These are phyloP conservation scores for Marasmarcha lunaedactyla DNA, from an alignment of 2,888 invertebrate genomes.

Conservation along the genomic window DNA sequence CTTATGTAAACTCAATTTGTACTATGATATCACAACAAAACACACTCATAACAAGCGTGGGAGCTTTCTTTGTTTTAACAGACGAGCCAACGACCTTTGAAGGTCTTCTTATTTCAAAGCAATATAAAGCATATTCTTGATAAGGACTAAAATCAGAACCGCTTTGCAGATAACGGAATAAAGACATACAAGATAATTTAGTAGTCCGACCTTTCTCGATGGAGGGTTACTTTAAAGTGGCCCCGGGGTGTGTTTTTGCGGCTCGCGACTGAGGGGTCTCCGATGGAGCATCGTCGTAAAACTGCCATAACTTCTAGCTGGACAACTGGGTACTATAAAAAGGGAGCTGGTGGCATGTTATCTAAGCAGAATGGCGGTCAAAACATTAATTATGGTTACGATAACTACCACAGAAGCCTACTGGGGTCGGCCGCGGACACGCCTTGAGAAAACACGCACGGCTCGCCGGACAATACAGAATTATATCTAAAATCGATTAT, in stretches of 20 bases:
- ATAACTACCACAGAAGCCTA: conserved; percentile 3
- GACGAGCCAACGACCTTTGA: no score
- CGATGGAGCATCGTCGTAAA: neutral
- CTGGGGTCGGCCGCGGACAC: conserved; percentile 18
- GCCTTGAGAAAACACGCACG: conserved; percentile 23
- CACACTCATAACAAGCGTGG: no score
- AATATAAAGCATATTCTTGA: no score
- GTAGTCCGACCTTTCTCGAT: no score
- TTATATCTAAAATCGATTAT: neutral
- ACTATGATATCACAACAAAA: no score
- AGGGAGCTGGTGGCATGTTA: neutral
- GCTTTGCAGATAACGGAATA: no score
- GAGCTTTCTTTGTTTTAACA: no score
- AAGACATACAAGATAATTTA: no score
- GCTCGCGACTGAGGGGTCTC: no score
- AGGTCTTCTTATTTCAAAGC: no score
- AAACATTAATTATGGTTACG: conserved; percentile 7
- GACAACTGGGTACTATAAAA: neutral
- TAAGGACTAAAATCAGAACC: no score
- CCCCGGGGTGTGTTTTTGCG: neutral
- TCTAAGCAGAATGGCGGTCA: conserved; percentile 3
- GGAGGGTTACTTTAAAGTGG: neutral
- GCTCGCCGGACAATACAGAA: conserved; percentile 3
- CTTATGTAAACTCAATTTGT: no score
- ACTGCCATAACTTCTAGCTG: neutral